Conservation (phyloP, 37 sponge, comb jelly and placozoan species). For the Theonella swinhoei region DNA sequence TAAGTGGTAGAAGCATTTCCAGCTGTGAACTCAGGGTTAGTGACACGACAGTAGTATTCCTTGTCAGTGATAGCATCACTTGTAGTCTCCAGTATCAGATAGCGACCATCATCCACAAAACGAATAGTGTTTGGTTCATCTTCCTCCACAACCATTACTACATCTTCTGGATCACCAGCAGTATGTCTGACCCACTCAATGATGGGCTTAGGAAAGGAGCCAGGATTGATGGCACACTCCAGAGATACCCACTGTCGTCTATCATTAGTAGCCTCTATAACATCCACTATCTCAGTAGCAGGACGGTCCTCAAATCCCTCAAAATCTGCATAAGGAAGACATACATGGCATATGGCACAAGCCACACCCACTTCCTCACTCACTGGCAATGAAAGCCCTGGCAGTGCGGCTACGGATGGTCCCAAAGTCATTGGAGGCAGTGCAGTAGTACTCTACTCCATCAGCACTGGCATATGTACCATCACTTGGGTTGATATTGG, state of each 20-base stretch:
- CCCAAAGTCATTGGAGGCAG: slow-evolving; percentile 49
- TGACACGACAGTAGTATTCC: slow-evolving; percentile 52
- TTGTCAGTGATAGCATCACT: not conserved
- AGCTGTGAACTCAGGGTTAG: slow-evolving; percentile 11
- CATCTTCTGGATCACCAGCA: not conserved
- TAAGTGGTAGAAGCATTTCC: not conserved
- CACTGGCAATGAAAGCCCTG: slow-evolving; percentile 36
- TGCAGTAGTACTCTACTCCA: slow-evolving; percentile 58
- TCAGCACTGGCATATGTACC: slow-evolving; percentile 3
- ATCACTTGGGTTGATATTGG: slow-evolving; percentile 22
- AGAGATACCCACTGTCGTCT: slow-evolving; percentile 6
- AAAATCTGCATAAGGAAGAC: slow-evolving; percentile 35
- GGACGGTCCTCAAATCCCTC: slow-evolving; percentile 1
- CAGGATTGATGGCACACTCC: slow-evolving; percentile 11
- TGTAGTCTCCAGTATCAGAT: slow-evolving; percentile 23
- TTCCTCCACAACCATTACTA: not conserved
- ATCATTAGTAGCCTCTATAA: not conserved
- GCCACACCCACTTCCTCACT: slow-evolving; percentile 1
- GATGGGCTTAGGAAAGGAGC: slow-evolving; percentile 18
- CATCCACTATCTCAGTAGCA: not conserved
- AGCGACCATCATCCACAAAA: slow-evolving; percentile 29
- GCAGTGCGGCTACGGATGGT: slow-evolving; percentile 52
- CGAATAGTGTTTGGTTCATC: not conserved
- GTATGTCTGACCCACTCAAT: slow-evolving; percentile 16
- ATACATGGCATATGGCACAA: not conserved